Evolutionary conservation across 2,797 vertebrate genomes (phyloP).

Genomic region (Tapera naevia): DNA sequence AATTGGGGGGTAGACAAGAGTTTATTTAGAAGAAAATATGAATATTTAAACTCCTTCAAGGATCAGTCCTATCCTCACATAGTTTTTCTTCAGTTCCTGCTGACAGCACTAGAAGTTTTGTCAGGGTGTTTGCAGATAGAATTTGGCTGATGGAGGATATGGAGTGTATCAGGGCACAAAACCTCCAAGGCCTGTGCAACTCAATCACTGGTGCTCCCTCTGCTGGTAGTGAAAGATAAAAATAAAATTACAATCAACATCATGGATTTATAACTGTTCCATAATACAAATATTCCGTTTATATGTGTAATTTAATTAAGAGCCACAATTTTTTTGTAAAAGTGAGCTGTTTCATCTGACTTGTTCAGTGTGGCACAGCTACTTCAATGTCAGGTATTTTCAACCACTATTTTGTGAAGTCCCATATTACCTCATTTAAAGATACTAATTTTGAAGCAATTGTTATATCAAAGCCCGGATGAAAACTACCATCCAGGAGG

Average conservation of each 20-base stretch:
- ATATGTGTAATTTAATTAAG: neutral
- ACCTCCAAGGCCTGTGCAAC: neutral
- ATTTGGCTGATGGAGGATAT: neutral
- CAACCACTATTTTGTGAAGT: neutral
- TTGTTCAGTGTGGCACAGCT: constrained; percentile 19
- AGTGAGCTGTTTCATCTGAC: constrained; percentile 27
- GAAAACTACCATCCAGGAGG: neutral
- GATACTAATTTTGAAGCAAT: neutral
- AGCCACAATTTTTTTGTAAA: neutral
- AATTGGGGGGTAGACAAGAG: neutral
- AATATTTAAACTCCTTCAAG: neutral
- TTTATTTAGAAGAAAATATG: neutral
- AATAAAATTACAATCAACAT: neutral
- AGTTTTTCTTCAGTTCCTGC: neutral
- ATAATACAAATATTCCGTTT: constrained; percentile 7
- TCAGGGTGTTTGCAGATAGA: neutral
- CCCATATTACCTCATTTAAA: neutral
- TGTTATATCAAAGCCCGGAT: neutral
- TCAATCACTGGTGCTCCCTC: constrained; percentile 74
- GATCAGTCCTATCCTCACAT: neutral
- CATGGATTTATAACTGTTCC: neutral
- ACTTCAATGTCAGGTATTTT: constrained; percentile 9
- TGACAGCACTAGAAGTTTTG: neutral
- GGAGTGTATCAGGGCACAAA: neutral
- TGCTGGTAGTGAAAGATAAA: constrained; percentile 69